Base-by-base conservation (phyloP, 2,888 invertebrate species). In the Sarcophaga variegata region DNA sequence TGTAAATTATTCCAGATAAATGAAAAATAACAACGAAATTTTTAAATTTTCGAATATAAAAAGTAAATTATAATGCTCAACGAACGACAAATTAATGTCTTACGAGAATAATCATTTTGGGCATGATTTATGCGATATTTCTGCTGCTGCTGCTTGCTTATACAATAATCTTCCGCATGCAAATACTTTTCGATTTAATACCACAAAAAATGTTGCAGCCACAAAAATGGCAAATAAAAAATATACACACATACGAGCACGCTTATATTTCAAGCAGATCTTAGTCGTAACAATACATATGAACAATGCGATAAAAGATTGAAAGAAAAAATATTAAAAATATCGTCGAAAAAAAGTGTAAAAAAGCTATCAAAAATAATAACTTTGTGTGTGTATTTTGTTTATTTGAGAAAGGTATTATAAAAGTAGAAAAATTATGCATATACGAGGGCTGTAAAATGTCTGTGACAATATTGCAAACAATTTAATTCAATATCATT, bases 111-210 rank as follows among this genome's bases (percentile, higher is more conserved):
- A 84, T 70, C 20, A 71, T 75, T 37, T 84, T 70, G 47, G 69
- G 14, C 74, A 64, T 80, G 75, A 80, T 76, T 80, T 76, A 80
- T 84, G 47, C 10, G 27, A 14, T 59, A 54, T 64, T 62, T 67
- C n/a, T 60, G 17, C 27, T 69, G 37, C 37, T 37, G 37, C 37
- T 37, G 37, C 6, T 37, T 47, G 45, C 14, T 76, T 71, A 71
- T 37, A 47, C 60, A 82, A 77, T n/a, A 77, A 71, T 80, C 62
- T 84, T 84, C 80, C 80, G 84, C 84, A 84, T 84, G 76, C 49
- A 83, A 78, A 83, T 78, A 20, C 47, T 37, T 45, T 62, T 49
- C 5, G 22, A 27, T 47, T 63, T 49, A 75, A n/a, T 74, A 62
- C 62, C 67, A 67, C 37, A 62, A 60, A 59, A 12, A 71, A 79